phyloP scores from a whole-genome alignment of 2,888 invertebrate genomes.

The Epirrhoe tristata region DNA sequence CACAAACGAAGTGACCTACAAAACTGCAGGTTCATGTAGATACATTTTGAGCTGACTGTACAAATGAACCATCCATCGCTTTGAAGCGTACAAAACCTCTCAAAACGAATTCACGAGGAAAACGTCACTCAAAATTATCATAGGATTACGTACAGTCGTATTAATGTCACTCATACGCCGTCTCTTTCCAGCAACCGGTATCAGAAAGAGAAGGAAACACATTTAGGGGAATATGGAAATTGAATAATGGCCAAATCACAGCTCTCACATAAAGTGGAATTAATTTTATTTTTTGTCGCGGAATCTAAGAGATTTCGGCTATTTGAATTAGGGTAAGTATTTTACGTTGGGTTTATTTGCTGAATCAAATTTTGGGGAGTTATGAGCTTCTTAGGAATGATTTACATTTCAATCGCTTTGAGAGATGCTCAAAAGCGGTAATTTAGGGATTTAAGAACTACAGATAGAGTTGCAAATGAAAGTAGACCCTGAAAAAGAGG shows the following conservation, averaged over 20 bases:
- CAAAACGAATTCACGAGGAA: slow-evolving; percentile 20
- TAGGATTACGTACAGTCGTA: slow-evolving; percentile 38
- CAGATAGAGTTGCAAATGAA: too few species aligned
- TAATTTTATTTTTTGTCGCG: slow-evolving; percentile 37
- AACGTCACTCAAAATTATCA: slow-evolving; percentile 43
- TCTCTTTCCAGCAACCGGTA: slow-evolving; percentile 21
- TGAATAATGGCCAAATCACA: slow-evolving; percentile 45
- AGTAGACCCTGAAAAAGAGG: too few species aligned
- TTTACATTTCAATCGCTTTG: slow-evolving; percentile 23
- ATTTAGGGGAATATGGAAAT: slow-evolving; percentile 40
- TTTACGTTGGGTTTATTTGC: slow-evolving; percentile 29
- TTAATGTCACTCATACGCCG: slow-evolving; percentile 39
- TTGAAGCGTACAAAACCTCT: slow-evolving; percentile 21
- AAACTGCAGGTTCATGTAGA: neutral
- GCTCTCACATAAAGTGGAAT: slow-evolving; percentile 35
- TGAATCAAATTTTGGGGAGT: slow-evolving; percentile 28
- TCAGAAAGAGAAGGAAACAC: slow-evolving; percentile 17
- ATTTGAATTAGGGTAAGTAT: slow-evolving; percentile 32
- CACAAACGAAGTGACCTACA: too few species aligned
- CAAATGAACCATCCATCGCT: slow-evolving; percentile 2
- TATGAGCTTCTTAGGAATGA: slow-evolving; percentile 21
- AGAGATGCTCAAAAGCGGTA: neutral
- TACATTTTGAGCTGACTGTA: neutral
- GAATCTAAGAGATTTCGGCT: slow-evolving; percentile 23
- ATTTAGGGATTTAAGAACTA: too few species aligned